phyloP scores from a whole-genome alignment of 1,140 invertebrate species.

The Drosophila guanche region DNA sequence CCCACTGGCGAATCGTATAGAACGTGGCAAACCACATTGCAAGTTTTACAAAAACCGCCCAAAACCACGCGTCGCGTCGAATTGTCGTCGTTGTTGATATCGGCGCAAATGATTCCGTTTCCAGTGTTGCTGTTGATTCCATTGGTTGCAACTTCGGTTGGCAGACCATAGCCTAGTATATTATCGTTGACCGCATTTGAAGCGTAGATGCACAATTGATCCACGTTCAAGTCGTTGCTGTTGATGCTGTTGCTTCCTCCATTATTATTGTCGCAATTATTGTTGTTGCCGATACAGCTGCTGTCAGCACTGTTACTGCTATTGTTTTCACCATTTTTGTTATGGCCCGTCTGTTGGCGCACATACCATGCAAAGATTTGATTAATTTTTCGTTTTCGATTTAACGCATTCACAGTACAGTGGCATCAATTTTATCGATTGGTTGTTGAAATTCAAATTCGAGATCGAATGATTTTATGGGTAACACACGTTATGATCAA shows the following conservation, averaged over 20 bases:
- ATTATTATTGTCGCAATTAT: neutral
- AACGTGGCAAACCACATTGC: slow-evolving; percentile 79
- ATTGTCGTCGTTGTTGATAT: neutral
- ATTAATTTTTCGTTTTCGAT: slow-evolving; percentile 6
- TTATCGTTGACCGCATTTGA: slow-evolving; percentile 44
- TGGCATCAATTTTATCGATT: slow-evolving; percentile 32
- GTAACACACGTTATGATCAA: slow-evolving; percentile 8
- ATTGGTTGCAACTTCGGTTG: slow-evolving; percentile 36
- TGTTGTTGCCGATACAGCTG: neutral
- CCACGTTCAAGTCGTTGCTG: slow-evolving; percentile 48
- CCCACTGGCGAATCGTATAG: slow-evolving; percentile 75
- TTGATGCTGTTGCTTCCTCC: slow-evolving; percentile 14
- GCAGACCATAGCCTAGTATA: slow-evolving; percentile 50
- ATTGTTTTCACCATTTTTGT: slow-evolving; percentile 33
- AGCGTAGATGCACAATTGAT: slow-evolving; percentile 47
- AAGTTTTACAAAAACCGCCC: slow-evolving; percentile 80
- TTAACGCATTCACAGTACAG: slow-evolving; percentile 38
- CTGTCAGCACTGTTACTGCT: slow-evolving; percentile 1
- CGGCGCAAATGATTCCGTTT: slow-evolving; percentile 18
- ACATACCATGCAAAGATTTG: slow-evolving; percentile 4
- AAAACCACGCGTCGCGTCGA: slow-evolving; percentile 48
- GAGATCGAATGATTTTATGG: slow-evolving; percentile 11
- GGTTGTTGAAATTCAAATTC: slow-evolving; percentile 15
- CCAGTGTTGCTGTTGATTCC: slow-evolving; percentile 27
- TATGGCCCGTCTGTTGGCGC: slow-evolving; percentile 47